These are phyloP conservation scores for Spisula subtruncata DNA, from an alignment of 2,888 invertebrate genomes.

Conservation along the genomic window DNA sequence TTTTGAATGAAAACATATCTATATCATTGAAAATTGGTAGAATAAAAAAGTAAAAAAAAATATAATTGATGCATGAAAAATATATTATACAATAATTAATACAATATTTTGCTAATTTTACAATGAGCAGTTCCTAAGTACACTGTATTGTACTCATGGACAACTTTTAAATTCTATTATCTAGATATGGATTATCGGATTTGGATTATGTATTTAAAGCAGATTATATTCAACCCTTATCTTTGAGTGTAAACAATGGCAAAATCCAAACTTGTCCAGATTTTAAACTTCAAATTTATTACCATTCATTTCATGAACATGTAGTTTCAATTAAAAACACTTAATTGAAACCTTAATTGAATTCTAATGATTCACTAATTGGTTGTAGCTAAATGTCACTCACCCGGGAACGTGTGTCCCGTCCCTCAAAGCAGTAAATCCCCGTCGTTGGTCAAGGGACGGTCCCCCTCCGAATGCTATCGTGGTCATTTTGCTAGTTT, in stretches of 20 bases:
- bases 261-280: not conserved
- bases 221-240: not conserved
- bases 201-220: not conserved
- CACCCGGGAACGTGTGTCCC: conserved; percentile 88
- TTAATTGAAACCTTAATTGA: not conserved
- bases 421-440: conserved; percentile 85
- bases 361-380: conserved; percentile 2
- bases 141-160: no score
- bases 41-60: not conserved
- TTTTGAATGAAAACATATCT: not conserved
- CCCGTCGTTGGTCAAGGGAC: conserved; percentile 84
- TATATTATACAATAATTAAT: no score
- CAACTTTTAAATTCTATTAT: not conserved
- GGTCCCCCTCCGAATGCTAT: conserved; percentile 87
- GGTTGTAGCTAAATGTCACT: conserved; percentile 51
- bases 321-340: not conserved
- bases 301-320: not conserved
- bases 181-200: conserved; percentile 9
- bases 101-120: no score
- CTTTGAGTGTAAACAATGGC: not conserved
- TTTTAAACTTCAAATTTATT: not conserved
- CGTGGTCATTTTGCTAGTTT: conserved; percentile 83
- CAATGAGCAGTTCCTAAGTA: no score
- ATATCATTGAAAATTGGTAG: no score
- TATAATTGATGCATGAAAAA: no score